These are phyloP conservation scores for Neoarius graeffei DNA, from an alignment of 2,113 vertebrate species.

Conservation along the genomic window DNA sequence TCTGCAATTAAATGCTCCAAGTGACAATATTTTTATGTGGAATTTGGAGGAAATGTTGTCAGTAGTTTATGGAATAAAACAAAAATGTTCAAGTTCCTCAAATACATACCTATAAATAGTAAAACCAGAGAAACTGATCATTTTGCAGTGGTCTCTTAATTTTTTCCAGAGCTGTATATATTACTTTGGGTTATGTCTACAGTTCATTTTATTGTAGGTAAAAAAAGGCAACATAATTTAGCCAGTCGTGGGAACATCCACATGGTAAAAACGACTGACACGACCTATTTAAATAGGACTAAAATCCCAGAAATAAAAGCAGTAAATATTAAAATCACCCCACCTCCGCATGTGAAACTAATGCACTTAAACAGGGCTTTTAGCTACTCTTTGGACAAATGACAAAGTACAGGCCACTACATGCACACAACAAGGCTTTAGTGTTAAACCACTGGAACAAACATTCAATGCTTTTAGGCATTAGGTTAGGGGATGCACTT, in stretches of 20 bases:
- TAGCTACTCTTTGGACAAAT: conserved; percentile 3
- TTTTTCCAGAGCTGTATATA: background rate
- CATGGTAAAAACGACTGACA: background rate
- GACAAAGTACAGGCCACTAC: conserved; percentile 27
- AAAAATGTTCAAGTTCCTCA: too few species aligned
- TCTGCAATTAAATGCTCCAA: too few species aligned
- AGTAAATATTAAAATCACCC: background rate
- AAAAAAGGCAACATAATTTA: background rate
- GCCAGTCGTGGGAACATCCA: background rate
- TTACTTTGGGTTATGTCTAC: background rate
- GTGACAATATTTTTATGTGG: too few species aligned
- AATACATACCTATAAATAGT: too few species aligned
- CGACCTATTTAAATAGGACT: background rate
- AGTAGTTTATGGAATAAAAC: too few species aligned
- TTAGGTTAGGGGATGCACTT: conserved; percentile 3
- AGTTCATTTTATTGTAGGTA: background rate
- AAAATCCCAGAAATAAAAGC: background rate
- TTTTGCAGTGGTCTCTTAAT: too few species aligned
- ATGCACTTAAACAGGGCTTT: background rate
- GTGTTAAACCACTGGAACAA: conserved; percentile 36
- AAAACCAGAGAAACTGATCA: too few species aligned
- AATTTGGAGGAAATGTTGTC: too few species aligned
- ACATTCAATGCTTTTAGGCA: conserved; percentile 51
- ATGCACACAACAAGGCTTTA: conserved; percentile 15
- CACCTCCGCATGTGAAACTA: background rate